Percentiles rank a stretch among this genome's conserved stretches.
These are phyloP conservation scores for Papilio dardanus DNA, from an alignment of 1,140 invertebrate species.

Conservation along the genomic window DNA sequence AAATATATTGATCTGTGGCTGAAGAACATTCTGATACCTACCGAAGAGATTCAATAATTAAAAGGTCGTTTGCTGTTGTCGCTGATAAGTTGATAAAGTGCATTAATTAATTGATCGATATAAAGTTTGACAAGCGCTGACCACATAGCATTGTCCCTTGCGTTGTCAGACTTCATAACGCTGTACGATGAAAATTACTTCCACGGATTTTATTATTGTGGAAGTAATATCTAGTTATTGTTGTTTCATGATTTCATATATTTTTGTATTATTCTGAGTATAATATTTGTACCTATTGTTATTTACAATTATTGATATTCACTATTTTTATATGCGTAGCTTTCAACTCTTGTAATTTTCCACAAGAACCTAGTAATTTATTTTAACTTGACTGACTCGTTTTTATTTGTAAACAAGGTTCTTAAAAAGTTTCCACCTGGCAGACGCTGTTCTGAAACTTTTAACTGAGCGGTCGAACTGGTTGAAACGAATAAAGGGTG, in stretches of 20 bases:
- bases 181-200: slow-evolving; percentile 20
- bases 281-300: background rate
- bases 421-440: no score
- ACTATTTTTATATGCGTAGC: background rate
- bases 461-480: no score
- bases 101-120: no score
- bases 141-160: slow-evolving; percentile 26
- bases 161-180: slow-evolving; percentile 31
- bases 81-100: no score
- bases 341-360: background rate
- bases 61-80: no score
- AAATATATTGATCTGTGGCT: no score
- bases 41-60: no score
- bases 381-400: background rate
- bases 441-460: no score
- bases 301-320: background rate
- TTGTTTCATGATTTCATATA: background rate
- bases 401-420: no score
- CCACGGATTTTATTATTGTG: slow-evolving; percentile 25
- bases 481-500: no score
- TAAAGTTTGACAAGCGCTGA: background rate
- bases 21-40: no score
- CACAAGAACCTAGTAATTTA: background rate
- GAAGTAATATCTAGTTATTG: slow-evolving; percentile 3
- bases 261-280: background rate